Evolutionary conservation across 2,113 vertebrate genomes (phyloP).

Genomic region (Tyto alba): DNA sequence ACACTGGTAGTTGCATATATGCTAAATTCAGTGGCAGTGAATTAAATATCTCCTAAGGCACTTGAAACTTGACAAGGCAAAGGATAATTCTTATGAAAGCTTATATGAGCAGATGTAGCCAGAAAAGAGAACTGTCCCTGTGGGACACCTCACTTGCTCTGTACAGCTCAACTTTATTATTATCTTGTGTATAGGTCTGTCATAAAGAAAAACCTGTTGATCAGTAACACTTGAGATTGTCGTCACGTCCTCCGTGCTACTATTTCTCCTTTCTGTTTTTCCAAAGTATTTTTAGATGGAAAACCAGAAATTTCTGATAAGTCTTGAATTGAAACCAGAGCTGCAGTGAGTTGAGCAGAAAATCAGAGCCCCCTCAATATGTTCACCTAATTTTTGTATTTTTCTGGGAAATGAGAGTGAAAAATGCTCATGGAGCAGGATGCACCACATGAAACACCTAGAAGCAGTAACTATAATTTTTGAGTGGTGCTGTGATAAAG

Average conservation of each 20-base stretch:
- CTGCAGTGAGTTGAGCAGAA: neutral
- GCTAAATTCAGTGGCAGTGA: conserved; percentile 26
- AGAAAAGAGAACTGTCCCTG: neutral
- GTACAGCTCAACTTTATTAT: neutral
- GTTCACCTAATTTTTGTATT: neutral
- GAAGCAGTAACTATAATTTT: neutral
- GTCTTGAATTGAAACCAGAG: neutral
- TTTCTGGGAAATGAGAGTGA: neutral
- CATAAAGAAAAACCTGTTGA: neutral
- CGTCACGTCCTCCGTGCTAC: neutral
- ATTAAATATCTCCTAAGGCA: conserved; percentile 40
- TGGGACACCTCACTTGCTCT: neutral
- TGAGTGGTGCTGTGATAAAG: neutral
- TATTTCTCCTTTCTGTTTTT: neutral
- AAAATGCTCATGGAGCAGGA: neutral
- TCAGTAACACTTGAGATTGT: neutral
- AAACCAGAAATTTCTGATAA: neutral
- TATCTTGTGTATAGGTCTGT: neutral
- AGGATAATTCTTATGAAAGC: conserved; percentile 43
- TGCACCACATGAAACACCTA: neutral
- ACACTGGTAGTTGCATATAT: neutral
- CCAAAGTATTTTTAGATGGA: neutral
- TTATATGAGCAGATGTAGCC: conserved; percentile 23
- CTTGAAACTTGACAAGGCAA: conserved; percentile 37
- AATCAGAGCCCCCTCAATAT: neutral